Evolutionary conservation across 64 coral and sea anemone genomes (phyloP).

Genomic region (Porites lutea): DNA sequence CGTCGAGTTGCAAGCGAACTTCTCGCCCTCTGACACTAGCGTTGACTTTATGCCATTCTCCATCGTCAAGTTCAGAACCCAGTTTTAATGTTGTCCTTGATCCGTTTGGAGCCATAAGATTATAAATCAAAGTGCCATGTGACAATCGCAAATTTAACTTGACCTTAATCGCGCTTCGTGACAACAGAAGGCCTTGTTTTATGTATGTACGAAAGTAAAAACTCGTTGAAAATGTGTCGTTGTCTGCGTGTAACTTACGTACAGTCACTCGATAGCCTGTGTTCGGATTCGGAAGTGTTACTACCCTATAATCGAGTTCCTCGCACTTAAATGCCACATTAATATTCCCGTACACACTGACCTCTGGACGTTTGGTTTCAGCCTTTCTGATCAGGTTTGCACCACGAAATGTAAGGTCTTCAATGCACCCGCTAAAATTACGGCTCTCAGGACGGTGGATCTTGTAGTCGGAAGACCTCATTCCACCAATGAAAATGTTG

Average conservation of each 20-base stretch:
- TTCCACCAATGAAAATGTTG: conserved; percentile 51
- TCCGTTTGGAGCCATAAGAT: conserved; percentile 56
- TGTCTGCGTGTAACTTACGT: conserved; percentile 46
- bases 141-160: conserved; percentile 60
- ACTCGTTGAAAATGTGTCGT: conserved; percentile 71
- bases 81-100: conserved; percentile 43
- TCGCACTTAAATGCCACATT: conserved; percentile 54
- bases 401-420: conserved; percentile 36
- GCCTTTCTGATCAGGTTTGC: conserved; percentile 24
- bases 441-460: neutral
- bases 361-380: neutral
- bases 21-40: neutral
- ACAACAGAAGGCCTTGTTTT: conserved; percentile 68
- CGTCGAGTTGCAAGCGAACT: conserved; percentile 56
- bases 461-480: neutral
- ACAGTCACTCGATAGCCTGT: conserved; percentile 58
- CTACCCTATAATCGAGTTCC: conserved; percentile 57
- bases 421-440: conserved; percentile 46
- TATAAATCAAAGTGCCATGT: conserved; percentile 55
- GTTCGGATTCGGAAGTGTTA: conserved; percentile 56
- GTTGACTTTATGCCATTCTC: conserved; percentile 85
- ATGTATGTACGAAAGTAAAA: conserved; percentile 81
- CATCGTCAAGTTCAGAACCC: conserved; percentile 66
- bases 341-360: conserved; percentile 19
- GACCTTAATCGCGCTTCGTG: conserved; percentile 54